Evolutionary conservation across 1,140 invertebrate species (phyloP).

Genomic region (Holotrichia oblita): DNA sequence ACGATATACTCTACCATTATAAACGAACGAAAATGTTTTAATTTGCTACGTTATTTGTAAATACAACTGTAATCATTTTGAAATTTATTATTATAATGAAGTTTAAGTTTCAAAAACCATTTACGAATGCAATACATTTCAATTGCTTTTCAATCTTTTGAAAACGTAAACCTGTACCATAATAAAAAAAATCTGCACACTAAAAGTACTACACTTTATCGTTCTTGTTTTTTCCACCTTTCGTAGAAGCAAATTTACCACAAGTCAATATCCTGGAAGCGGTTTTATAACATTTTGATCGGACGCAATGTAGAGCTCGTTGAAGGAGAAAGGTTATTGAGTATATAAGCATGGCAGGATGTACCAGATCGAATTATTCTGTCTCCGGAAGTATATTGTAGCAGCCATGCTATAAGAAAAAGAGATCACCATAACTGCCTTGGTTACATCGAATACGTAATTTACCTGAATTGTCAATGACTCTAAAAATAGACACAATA

Average conservation of each 20-base stretch:
- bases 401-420: constrained; percentile 41
- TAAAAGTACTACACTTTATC: not conserved
- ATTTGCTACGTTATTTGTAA: no score
- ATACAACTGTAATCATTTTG: no score
- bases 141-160: no score
- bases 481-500: not conserved
- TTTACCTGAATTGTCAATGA: not conserved
- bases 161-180: no score
- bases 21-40: no score
- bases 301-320: not conserved
- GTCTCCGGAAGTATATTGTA: constrained; percentile 38
- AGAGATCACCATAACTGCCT: constrained; percentile 1
- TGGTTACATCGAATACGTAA: not conserved
- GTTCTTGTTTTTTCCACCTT: not conserved
- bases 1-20: no score
- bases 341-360: constrained; percentile 41
- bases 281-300: constrained; percentile 5
- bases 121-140: no score
- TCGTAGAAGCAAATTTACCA: not conserved
- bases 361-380: constrained; percentile 43
- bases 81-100: no score
- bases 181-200: no score
- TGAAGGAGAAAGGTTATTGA: constrained; percentile 39
- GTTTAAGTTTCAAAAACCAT: no score
- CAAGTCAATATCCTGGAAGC: constrained; percentile 3